Conservation (phyloP, 2,888 invertebrate species). For the Acrobasis consociella region DNA sequence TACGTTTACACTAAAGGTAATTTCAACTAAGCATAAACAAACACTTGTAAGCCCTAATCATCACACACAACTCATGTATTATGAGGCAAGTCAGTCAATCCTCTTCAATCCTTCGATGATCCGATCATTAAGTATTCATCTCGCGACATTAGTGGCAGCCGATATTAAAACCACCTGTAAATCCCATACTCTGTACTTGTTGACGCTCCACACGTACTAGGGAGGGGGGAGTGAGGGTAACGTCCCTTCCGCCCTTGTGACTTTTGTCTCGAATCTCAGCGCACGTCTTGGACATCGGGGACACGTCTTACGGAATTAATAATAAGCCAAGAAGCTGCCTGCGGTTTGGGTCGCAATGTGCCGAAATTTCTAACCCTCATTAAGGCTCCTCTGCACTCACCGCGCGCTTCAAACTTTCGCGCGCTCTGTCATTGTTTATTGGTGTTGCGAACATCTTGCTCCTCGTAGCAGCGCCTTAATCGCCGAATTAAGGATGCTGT, state of each 20-base stretch:
- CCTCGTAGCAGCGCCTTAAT: constrained; percentile 74
- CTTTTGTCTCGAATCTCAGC: constrained; percentile 82
- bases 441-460: constrained; percentile 74
- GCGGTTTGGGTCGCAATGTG: constrained; percentile 79
- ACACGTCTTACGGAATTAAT: constrained; percentile 84
- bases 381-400: constrained; percentile 78
- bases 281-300: constrained; percentile 84
- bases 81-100: constrained; percentile 55
- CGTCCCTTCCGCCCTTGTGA: constrained; percentile 75
- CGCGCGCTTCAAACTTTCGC: constrained; percentile 73
- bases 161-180: constrained; percentile 83
- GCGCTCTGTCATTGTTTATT: constrained; percentile 76
- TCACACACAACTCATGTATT: constrained; percentile 45
- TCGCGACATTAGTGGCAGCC: constrained; percentile 77
- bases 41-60: constrained; percentile 21
- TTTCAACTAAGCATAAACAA: constrained; percentile 26
- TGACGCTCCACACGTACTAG: constrained; percentile 69
- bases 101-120: constrained; percentile 58
- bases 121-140: constrained; percentile 81
- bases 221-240: constrained; percentile 40
- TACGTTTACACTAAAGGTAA: not conserved
- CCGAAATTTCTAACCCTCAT: constrained; percentile 82
- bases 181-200: constrained; percentile 67
- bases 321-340: constrained; percentile 82
- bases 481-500: constrained; percentile 73